Conservation (phyloP, 2,888 invertebrate species). For the Tryphoninae sp. region DNA sequence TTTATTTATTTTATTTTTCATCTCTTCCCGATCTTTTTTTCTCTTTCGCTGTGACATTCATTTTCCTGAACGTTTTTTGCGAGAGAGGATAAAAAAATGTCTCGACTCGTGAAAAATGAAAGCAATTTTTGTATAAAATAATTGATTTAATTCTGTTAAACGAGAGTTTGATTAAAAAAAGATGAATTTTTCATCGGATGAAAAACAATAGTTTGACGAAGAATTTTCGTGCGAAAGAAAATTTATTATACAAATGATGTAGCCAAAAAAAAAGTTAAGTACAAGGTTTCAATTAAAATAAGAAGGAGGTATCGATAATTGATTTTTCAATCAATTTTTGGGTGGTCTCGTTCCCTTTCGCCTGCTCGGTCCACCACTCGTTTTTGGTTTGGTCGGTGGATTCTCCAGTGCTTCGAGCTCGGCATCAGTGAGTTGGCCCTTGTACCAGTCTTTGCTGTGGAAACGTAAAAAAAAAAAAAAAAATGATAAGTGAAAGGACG, state of each 20-base stretch:
- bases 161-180: too few species aligned
- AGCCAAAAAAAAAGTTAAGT: constrained; percentile 59
- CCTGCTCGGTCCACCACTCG: constrained; percentile 82
- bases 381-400: constrained; percentile 87
- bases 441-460: constrained; percentile 94
- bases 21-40: constrained; percentile 39
- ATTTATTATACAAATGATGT: constrained; percentile 68
- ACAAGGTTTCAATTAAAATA: constrained; percentile 34
- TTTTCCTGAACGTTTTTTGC: background rate
- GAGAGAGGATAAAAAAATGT: too few species aligned
- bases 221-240: constrained; percentile 58
- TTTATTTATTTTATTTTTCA: constrained; percentile 36
- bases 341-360: constrained; percentile 81
- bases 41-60: constrained; percentile 29
- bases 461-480: constrained; percentile 27
- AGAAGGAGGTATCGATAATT: background rate
- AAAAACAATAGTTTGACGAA: too few species aligned
- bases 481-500: constrained; percentile 58
- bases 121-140: constrained; percentile 11
- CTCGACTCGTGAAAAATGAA: constrained; percentile 30
- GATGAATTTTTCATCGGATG: background rate
- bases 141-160: too few species aligned
- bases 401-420: constrained; percentile 91
- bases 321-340: constrained; percentile 62
- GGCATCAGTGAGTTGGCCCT: constrained; percentile 90